Base-by-base conservation (phyloP, 2,797 vertebrate genomes). In the Remorina albescens region DNA sequence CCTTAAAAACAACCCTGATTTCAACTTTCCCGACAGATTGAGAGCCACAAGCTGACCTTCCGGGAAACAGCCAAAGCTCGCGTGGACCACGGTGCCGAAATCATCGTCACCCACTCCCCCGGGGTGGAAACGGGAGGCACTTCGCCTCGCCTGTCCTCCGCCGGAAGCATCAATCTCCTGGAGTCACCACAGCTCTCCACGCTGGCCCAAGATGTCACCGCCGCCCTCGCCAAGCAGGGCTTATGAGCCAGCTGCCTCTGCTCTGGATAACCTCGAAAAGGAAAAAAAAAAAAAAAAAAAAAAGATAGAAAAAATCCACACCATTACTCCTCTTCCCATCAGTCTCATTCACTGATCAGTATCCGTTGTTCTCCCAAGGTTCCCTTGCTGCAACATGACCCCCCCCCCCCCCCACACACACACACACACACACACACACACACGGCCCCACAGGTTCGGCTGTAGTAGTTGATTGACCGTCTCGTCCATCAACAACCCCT, bases 211-310 rank as follows among this genome's bases (percentile, higher is more conserved):
- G 97, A 98, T 39, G 97, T 98, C 91, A 97, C 97, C 0, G 96
- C 96, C 4, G 97, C 97, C 54, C 95, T 98, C 6, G 97, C 97
- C 82, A 98, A 98, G 86, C 97, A 98, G 94, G 97, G 97, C 90
- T 96, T 98, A 94, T 98, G 95, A 97, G 95, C 93, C 32, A 59
- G 79, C 42, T 28, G 57, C 66, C 57, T 25, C 74, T 11, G 1
- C 56, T 34, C 25, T 23, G 4, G 46, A 58, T 41, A 11, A n/a
- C 68, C 19, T 42, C 23, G 26, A 19, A 53, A 53, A 50, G 30
- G 16, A 16, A 25, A 28, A 34, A 56, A 32, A 58, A 53, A 44
- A 62, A 6, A 5, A 56, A 41, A 12, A 47, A n/a, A n/a, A 41
- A 12, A 47, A n/a, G n/a, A n/a, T n/a, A n/a, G n/a, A n/a, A n/a